phyloP scores from a whole-genome alignment of 2,113 vertebrate genomes.

The Centrocercus urophasianus region DNA sequence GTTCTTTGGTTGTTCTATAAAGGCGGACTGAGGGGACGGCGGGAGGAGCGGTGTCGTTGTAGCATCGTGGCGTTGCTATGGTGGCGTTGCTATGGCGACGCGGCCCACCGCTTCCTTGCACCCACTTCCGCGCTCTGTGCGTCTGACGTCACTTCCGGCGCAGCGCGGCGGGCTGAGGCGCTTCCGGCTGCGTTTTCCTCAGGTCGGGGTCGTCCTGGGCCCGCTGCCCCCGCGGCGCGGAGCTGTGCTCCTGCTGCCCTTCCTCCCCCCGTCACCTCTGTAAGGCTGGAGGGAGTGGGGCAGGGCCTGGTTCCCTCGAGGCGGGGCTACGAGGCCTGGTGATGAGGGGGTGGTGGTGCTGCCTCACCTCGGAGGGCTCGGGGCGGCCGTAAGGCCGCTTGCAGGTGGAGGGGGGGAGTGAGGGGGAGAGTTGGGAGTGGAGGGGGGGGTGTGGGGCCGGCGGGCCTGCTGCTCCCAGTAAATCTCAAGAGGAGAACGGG shows the following conservation, averaged over 20 bases:
- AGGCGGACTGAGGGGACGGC: neutral
- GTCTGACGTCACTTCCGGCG: neutral
- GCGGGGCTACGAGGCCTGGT: too few species aligned
- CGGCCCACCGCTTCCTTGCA: fast-evolving
- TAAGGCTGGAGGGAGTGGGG: neutral
- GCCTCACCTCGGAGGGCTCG: neutral
- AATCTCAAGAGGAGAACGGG: fast-evolving
- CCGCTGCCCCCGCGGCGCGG: too few species aligned
- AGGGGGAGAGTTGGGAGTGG: neutral
- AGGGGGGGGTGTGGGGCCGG: neutral
- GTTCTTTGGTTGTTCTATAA: neutral
- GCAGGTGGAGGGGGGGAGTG: too few species aligned
- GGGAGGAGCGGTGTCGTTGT: too few species aligned
- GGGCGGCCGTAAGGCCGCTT: neutral
- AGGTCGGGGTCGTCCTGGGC: neutral
- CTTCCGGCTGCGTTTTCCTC: neutral
- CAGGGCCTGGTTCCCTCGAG: neutral
- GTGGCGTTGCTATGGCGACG: neutral
- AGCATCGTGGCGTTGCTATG: too few species aligned
- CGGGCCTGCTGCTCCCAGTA: fast-evolving
- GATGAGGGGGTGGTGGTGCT: too few species aligned
- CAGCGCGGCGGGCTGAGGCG: fast-evolving
- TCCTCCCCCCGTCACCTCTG: neutral
- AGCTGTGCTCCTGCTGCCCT: fast-evolving
- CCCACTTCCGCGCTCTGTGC: fast-evolving